These are phyloP conservation scores for Drosophila infuscata DNA, from an alignment of 2,888 invertebrate species.

Conservation along the genomic window DNA sequence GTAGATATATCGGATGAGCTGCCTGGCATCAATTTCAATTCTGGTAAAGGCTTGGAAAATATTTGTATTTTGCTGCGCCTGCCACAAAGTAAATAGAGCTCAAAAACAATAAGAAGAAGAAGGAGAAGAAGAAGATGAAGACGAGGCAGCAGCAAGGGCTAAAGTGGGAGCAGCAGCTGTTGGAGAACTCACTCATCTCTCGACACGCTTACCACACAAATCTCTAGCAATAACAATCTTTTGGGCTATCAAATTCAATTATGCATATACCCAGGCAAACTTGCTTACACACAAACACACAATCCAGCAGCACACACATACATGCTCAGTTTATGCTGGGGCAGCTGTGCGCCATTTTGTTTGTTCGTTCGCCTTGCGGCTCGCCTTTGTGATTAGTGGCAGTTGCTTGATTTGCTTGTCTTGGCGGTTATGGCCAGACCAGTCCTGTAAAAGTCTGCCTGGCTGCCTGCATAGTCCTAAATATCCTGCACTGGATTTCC, in stretches of 20 bases:
- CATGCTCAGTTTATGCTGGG: slow-evolving; percentile 1
- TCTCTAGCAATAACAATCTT: slow-evolving; percentile 75
- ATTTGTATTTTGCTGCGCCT: slow-evolving; percentile 39
- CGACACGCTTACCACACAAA: slow-evolving; percentile 60
- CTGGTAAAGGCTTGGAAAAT: slow-evolving; percentile 41
- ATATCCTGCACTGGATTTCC: slow-evolving; percentile 42
- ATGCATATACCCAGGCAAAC: slow-evolving; percentile 62
- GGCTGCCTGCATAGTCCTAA: slow-evolving; percentile 13
- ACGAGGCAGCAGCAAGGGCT: background rate
- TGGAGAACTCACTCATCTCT: slow-evolving; percentile 35
- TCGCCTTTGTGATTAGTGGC: slow-evolving; percentile 67
- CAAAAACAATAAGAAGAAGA: slow-evolving; percentile 20
- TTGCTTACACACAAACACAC: slow-evolving; percentile 20
- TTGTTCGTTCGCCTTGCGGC: slow-evolving; percentile 58
- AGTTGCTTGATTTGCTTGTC: slow-evolving; percentile 63
- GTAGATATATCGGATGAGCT: slow-evolving; percentile 9
- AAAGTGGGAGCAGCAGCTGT: slow-evolving; percentile 32
- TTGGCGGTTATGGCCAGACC: slow-evolving; percentile 27
- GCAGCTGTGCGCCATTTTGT: slow-evolving; percentile 57
- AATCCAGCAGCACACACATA: slow-evolving; percentile 4
- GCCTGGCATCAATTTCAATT: slow-evolving; percentile 50
- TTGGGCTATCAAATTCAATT: slow-evolving; percentile 80
- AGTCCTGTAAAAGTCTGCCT: slow-evolving; percentile 1
- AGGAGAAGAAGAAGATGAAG: background rate
- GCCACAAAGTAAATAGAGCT: slow-evolving; percentile 61